Base-by-base conservation (phyloP, 2,888 invertebrate genomes). In the Hanleya hanleyi region DNA sequence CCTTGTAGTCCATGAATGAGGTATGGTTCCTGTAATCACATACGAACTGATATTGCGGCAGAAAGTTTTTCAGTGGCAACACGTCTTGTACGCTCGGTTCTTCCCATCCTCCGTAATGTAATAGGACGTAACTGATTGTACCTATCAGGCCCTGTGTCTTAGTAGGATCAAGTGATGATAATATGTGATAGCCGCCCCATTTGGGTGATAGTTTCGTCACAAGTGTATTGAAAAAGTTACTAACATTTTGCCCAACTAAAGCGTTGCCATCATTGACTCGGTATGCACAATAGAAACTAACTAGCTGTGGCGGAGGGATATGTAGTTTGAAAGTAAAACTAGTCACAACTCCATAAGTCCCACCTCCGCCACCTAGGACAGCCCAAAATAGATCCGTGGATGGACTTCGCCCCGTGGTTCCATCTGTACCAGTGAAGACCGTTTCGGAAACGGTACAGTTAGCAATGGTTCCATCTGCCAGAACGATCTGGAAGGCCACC, bases 361-460 rank as follows among this genome's bases (percentile, higher is more conserved):
- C 78, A 12, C 77, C 81, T 5, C 78, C 81, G 0, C 81, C 81
- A 33, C 81, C 78, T 37, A 79, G 64, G 18, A 80, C 29, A 51
- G 80, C 80, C 81, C 81, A 81, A 73, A 81, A 80, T 29, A 81
- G 70, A 32, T 77, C 76, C 9, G 73, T 67, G 66, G 79, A 73
- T 33, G 64, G 12, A 47, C 26, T 67, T 1, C 18, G 7, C 12
- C 37, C 65, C 12, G 37, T 22, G 22, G 32, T 22, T 29, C 69
- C 72, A 32, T 71, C 70, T 7, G 62, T 6, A 37, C 70, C 74
- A 5, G 33, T 51, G 26, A 72, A 41, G 12, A 37, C 33, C n/a
- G 70, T 76, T 29, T 65, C 61, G n/a, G 57, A 38, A 18, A 41
- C 62, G 62, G 57, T 69, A n/a, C 72, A 64, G 6, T 35, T 71